phyloP scores from a whole-genome alignment of 2,797 vertebrate genomes.

The Mus spretus region DNA sequence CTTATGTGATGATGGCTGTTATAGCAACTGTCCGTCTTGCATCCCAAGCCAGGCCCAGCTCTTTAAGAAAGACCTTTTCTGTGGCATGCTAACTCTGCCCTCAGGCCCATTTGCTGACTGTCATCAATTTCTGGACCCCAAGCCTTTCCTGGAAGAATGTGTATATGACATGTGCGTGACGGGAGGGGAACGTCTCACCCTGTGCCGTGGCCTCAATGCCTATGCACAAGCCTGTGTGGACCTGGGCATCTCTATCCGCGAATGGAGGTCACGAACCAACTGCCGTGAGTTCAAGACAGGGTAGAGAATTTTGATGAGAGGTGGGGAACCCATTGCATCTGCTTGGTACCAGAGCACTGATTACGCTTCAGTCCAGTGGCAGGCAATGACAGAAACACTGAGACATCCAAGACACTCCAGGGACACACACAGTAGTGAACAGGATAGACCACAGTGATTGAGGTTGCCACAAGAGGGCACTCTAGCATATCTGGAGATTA shows the following conservation, averaged over 20 bases:
- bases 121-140: slow-evolving; percentile 87
- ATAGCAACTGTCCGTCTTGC: slow-evolving; percentile 87
- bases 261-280: slow-evolving; percentile 89
- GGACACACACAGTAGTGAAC: neutral
- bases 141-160: slow-evolving; percentile 89
- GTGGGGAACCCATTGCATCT: neutral
- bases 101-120: slow-evolving; percentile 88
- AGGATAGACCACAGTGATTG: neutral
- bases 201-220: slow-evolving; percentile 89
- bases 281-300: slow-evolving; percentile 90
- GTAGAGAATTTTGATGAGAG: neutral
- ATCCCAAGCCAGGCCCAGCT: neutral
- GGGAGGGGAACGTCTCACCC: slow-evolving; percentile 85
- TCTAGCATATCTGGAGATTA: neutral
- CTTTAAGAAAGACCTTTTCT: slow-evolving; percentile 86
- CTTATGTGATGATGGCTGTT: slow-evolving; percentile 89
- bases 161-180: slow-evolving; percentile 90
- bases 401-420: neutral
- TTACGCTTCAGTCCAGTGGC: neutral
- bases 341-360: neutral
- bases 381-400: neutral
- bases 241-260: slow-evolving; percentile 86
- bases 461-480: neutral
- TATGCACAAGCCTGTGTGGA: slow-evolving; percentile 89
- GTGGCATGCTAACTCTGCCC: slow-evolving; percentile 87